Evolutionary conservation across 2,797 vertebrate genomes (phyloP).

Genomic region (Falco biarmicus): DNA sequence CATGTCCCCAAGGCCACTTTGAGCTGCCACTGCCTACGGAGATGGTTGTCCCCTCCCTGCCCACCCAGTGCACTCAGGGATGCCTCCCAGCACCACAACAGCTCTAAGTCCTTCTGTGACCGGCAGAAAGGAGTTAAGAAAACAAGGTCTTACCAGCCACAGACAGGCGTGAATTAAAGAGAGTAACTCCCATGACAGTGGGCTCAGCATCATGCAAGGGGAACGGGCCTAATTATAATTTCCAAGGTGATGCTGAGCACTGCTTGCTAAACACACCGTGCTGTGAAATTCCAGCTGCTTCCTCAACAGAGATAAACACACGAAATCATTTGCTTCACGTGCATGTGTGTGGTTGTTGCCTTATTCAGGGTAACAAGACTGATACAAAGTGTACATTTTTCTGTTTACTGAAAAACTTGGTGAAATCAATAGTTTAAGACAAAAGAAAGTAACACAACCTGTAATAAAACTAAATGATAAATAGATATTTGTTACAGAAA

Average conservation of each 20-base stretch:
- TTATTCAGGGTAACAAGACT: neutral
- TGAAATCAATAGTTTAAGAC: neutral
- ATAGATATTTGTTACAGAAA: neutral
- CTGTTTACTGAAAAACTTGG: neutral
- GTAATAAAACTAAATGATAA: neutral
- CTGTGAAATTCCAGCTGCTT: neutral
- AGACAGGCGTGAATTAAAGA: neutral
- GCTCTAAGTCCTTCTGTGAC: neutral
- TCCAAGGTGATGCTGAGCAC: neutral
- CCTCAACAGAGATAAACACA: neutral
- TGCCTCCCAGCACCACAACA: neutral
- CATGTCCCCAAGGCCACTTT: neutral
- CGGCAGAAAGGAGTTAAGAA: neutral
- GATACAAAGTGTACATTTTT: neutral
- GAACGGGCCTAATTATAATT: neutral
- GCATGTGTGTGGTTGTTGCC: neutral
- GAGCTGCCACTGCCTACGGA: neutral
- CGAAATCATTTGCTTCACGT: neutral
- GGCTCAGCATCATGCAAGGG: neutral
- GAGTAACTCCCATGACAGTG: neutral
- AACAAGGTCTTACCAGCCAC: neutral
- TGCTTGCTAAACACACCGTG: neutral
- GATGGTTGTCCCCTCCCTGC: neutral
- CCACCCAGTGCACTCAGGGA: fast-evolving
- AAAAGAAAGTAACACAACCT: neutral